A percentile compares a stretch with the other conserved stretches of the same genome.
phyloP scores from a whole-genome alignment of 2,888 invertebrate species.

The Callyntrura sp. region DNA sequence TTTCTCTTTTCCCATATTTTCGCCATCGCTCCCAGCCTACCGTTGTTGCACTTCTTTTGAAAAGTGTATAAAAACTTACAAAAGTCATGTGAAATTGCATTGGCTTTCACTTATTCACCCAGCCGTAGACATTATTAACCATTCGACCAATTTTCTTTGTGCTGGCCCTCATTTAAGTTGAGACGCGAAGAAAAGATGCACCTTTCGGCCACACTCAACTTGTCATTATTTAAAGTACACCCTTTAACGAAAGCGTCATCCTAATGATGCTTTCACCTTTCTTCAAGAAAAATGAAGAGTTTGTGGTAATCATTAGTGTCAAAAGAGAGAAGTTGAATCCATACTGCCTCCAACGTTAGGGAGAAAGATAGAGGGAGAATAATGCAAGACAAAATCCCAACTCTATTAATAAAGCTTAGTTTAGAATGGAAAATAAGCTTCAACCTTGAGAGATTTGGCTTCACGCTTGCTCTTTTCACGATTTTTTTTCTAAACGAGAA shows the following conservation, averaged over 20 bases:
- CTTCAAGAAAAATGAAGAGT: constrained; percentile 18
- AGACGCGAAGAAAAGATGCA: constrained; percentile 1
- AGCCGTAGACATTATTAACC: too few relatives aligned
- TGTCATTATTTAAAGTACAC: neutral
- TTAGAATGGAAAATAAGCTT: constrained; percentile 17
- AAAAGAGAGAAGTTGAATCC: constrained; percentile 5
- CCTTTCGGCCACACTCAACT: neutral
- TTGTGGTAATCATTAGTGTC: constrained; percentile 10
- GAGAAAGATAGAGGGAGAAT: constrained; percentile 7
- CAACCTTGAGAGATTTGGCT: neutral
- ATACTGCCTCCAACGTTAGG: neutral
- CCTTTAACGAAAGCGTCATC: neutral
- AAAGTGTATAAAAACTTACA: too few relatives aligned
- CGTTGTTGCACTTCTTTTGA: neutral
- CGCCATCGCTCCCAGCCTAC: neutral
- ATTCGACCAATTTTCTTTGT: neutral
- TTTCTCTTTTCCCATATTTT: neutral
- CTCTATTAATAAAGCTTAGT: constrained; percentile 46
- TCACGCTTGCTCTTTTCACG: constrained; percentile 9
- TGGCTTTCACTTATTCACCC: constrained; percentile 2
- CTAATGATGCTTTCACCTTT: neutral
- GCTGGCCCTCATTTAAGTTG: neutral
- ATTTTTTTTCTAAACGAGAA: constrained; percentile 13
- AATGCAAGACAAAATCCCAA: neutral
- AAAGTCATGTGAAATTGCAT: too few relatives aligned